phyloP scores from a whole-genome alignment of 2,888 invertebrate genomes.

The Drosophila basisetae region DNA sequence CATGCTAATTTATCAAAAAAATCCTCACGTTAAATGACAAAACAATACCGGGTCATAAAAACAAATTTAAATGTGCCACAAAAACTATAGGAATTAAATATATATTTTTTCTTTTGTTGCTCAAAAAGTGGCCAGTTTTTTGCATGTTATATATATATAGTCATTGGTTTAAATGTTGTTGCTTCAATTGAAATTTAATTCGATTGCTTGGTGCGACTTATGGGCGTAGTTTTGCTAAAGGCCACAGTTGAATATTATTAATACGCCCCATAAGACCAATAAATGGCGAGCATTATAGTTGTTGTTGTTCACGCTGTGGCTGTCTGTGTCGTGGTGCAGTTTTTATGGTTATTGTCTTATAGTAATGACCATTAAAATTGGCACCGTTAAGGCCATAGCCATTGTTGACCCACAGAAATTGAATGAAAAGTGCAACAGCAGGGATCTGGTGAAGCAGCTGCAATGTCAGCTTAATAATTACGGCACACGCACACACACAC shows the following conservation, averaged over 20 bases:
- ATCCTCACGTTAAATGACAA: slow-evolving; percentile 8
- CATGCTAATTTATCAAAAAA: slow-evolving; percentile 24
- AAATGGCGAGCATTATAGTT: slow-evolving; percentile 60
- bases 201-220: slow-evolving; percentile 55
- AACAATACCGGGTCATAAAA: slow-evolving; percentile 13
- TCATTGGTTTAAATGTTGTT: background rate
- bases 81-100: slow-evolving; percentile 21
- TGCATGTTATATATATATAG: background rate
- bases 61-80: slow-evolving; percentile 3
- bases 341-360: slow-evolving; percentile 73
- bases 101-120: background rate
- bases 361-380: slow-evolving; percentile 79
- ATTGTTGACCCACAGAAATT: slow-evolving; percentile 42
- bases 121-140: background rate
- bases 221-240: slow-evolving; percentile 36
- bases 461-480: slow-evolving; percentile 78
- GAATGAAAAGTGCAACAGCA: slow-evolving; percentile 56
- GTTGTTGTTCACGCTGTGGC: slow-evolving; percentile 15
- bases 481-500: slow-evolving; percentile 32
- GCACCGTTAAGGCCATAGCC: slow-evolving; percentile 65
- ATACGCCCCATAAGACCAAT: slow-evolving; percentile 78
- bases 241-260: slow-evolving; percentile 68
- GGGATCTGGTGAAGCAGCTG: slow-evolving; percentile 47
- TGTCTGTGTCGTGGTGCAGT: slow-evolving; percentile 49
- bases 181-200: slow-evolving; percentile 74